Evolutionary conservation across 2,113 vertebrate genomes (phyloP).

Genomic region (Marmota monax): DNA sequence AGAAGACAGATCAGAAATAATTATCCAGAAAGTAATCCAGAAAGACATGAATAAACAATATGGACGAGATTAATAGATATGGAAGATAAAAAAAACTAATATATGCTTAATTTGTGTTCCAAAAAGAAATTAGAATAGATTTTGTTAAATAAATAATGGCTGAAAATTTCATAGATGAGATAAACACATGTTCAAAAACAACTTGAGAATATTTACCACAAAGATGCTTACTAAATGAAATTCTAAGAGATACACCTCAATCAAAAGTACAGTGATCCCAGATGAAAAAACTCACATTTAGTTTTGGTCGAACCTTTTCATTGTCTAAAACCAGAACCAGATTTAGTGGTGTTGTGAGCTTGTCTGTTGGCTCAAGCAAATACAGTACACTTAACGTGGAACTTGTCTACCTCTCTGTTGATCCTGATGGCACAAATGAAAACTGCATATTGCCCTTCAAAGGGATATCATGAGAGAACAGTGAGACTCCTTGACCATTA

Average conservation of each 20-base stretch:
- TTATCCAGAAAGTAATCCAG: slow-evolving; percentile 25
- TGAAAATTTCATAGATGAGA: neutral
- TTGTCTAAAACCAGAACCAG: neutral
- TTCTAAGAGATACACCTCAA: neutral
- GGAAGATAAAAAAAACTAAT: neutral
- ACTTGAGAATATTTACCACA: neutral
- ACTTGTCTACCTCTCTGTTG: neutral
- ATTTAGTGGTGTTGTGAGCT: neutral
- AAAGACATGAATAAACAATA: neutral
- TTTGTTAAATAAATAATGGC: neutral
- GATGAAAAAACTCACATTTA: neutral
- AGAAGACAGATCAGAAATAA: neutral
- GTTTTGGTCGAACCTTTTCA: neutral
- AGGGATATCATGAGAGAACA: neutral
- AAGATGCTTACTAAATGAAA: slow-evolving; percentile 10
- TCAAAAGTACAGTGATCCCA: neutral
- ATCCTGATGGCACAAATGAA: neutral
- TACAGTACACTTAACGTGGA: neutral
- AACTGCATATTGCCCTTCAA: neutral
- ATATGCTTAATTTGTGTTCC: neutral
- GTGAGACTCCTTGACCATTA: neutral
- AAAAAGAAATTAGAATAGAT: neutral
- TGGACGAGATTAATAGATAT: neutral
- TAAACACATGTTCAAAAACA: slow-evolving; percentile 14
- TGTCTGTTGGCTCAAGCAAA: neutral